Evolutionary conservation across 2,888 invertebrate genomes (phyloP).

Genomic region (Mylabris sibirica): DNA sequence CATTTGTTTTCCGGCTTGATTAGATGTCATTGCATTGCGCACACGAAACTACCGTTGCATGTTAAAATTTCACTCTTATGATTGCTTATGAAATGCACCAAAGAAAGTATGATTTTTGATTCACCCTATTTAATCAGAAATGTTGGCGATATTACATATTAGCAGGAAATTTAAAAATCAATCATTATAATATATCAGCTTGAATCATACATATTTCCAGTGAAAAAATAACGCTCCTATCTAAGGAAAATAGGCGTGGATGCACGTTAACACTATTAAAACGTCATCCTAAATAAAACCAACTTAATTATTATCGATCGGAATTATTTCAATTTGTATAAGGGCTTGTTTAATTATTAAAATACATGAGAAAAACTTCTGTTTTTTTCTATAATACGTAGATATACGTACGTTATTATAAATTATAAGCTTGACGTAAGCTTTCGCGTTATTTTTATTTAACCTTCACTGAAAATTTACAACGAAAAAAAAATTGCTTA

Average conservation of each 20-base stretch:
- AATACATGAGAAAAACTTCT: too few relatives aligned
- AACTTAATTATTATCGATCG: background rate
- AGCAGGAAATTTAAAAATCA: background rate
- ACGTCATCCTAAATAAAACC: background rate
- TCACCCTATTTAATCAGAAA: too few relatives aligned
- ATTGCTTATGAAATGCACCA: too few relatives aligned
- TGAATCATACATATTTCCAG: background rate
- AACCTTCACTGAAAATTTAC: background rate
- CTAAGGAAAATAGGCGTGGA: background rate
- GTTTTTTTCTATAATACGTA: too few relatives aligned
- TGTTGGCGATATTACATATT: too few relatives aligned
- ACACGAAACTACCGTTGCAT: too few relatives aligned
- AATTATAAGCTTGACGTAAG: background rate
- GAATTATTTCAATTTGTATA: background rate
- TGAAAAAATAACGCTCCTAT: background rate
- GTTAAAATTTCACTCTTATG: too few relatives aligned
- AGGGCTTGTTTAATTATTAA: background rate
- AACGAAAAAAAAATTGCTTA: background rate
- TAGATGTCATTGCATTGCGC: too few relatives aligned
- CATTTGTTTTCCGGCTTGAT: too few relatives aligned
- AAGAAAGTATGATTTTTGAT: too few relatives aligned
- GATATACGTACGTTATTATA: too few relatives aligned
- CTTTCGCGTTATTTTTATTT: background rate
- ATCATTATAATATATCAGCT: too few relatives aligned
- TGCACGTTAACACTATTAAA: constrained; percentile 2